phyloP scores from a whole-genome alignment of 2,888 invertebrate species.

The Brachyptera putata region DNA sequence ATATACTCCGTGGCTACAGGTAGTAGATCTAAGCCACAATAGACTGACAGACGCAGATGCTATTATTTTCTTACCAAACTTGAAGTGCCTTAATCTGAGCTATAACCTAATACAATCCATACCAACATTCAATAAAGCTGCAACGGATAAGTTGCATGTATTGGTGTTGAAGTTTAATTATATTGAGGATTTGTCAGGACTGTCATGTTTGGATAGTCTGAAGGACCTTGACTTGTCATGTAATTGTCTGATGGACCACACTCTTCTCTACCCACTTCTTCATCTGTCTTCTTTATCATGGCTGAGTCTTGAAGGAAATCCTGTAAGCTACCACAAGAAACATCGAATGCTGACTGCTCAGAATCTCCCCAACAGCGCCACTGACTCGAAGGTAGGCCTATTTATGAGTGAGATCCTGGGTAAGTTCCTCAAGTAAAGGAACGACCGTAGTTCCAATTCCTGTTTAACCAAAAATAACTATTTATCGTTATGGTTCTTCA shows the following conservation, averaged over 20 bases:
- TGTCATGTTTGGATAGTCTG: constrained; percentile 52
- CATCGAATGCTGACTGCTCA: constrained; percentile 53
- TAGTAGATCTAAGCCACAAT: constrained; percentile 63
- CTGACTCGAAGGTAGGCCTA: constrained; percentile 49
- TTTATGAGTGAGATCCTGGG: not conserved
- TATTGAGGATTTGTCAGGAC: constrained; percentile 54
- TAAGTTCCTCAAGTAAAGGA: too few relatives aligned
- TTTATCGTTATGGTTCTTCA: too few relatives aligned
- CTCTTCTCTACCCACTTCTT: constrained; percentile 50
- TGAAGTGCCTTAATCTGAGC: constrained; percentile 60
- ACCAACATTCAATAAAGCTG: constrained; percentile 54
- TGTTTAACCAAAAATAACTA: too few relatives aligned
- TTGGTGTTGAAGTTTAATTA: constrained; percentile 60
- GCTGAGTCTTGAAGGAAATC: constrained; percentile 58
- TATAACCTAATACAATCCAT: constrained; percentile 57
- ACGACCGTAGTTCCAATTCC: too few relatives aligned
- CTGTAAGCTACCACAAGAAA: constrained; percentile 56
- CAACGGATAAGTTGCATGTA: constrained; percentile 52
- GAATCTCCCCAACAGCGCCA: constrained; percentile 54
- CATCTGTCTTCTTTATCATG: constrained; percentile 52
- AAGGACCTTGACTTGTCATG: constrained; percentile 58
- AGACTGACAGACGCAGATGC: constrained; percentile 51
- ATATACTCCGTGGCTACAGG: constrained; percentile 56
- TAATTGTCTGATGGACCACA: constrained; percentile 59
- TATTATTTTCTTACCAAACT: constrained; percentile 55